These are phyloP conservation scores for Cryptosula pallasiana DNA, from an alignment of 2,888 invertebrate species.

Conservation along the genomic window DNA sequence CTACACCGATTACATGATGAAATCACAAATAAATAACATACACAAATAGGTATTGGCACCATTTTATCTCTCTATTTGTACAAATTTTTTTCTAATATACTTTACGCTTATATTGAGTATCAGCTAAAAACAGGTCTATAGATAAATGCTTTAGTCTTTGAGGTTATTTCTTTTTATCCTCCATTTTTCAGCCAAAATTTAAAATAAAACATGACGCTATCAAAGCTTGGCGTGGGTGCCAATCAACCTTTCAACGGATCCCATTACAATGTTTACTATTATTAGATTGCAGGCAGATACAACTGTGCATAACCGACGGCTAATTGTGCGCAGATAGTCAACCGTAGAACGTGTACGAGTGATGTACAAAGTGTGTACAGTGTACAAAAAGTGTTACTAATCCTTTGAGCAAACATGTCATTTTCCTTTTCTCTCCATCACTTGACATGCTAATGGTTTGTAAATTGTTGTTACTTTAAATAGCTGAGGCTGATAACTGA, in stretches of 20 bases:
- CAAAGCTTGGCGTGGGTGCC: not conserved
- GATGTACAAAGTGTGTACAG: not conserved
- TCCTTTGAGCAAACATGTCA: conserved; percentile 15
- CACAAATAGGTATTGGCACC: too few relatives aligned
- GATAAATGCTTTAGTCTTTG: too few relatives aligned
- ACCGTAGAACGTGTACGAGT: not conserved
- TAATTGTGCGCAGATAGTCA: not conserved
- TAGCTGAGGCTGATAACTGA: not conserved
- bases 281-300: too few relatives aligned
- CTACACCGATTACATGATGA: too few relatives aligned
- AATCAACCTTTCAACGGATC: not conserved
- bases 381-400: conserved; percentile 4
- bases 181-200: too few relatives aligned
- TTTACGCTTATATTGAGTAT: too few relatives aligned
- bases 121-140: too few relatives aligned
- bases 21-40: too few relatives aligned
- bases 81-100: too few relatives aligned
- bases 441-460: not conserved
- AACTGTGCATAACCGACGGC: too few relatives aligned
- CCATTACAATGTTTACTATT: not conserved
- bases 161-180: too few relatives aligned
- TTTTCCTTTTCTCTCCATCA: not conserved
- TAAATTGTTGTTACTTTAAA: not conserved
- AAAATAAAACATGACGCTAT: not conserved
- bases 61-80: too few relatives aligned